phyloP scores from a whole-genome alignment of 2,113 vertebrate genomes.

The Mirounga angustirostris region DNA sequence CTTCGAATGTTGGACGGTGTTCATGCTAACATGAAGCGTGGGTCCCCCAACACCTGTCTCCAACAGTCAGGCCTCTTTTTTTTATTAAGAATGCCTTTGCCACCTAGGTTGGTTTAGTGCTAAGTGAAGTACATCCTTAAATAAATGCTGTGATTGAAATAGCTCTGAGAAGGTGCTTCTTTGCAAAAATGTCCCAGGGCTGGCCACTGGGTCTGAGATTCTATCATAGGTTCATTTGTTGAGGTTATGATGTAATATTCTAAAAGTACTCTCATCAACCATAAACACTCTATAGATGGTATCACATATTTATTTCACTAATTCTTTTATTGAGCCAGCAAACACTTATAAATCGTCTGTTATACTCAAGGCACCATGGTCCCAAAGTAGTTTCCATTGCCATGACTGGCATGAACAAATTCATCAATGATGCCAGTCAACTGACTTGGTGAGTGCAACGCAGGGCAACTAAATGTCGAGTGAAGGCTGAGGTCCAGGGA shows the following conservation, averaged over 20 bases:
- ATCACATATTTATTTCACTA: background rate
- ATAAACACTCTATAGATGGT: background rate
- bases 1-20: conserved; percentile 40
- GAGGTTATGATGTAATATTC: background rate
- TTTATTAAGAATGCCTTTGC: background rate
- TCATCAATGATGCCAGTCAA: background rate
- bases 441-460: background rate
- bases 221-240: background rate
- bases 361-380: background rate
- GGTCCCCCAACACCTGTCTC: conserved; percentile 54
- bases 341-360: conserved; percentile 32
- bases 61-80: background rate
- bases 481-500: background rate
- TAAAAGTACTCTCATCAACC: background rate
- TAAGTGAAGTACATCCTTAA: background rate
- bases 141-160: conserved; percentile 28
- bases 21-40: background rate
- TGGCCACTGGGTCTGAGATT: background rate
- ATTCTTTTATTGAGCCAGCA: background rate
- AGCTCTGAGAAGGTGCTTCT: background rate
- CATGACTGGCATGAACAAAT: background rate
- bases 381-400: background rate
- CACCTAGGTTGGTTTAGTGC: background rate
- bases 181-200: background rate
- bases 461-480: background rate